Evolutionary conservation across 1,140 invertebrate species (phyloP).

Genomic region (Thaumatotibia leucotreta): DNA sequence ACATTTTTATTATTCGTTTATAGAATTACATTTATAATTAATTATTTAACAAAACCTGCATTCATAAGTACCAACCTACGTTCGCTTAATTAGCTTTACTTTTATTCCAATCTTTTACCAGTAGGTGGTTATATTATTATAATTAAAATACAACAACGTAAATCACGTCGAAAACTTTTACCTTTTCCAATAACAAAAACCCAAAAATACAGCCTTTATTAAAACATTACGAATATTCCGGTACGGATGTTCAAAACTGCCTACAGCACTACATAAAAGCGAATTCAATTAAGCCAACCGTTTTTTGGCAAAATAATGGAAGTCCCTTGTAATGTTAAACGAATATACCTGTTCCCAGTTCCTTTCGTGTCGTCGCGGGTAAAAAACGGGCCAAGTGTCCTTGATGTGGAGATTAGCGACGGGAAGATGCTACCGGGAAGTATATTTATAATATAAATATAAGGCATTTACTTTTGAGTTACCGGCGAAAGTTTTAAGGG

Average conservation of each 20-base stretch:
- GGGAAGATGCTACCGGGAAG: neutral
- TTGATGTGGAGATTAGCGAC: neutral
- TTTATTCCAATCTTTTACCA: too few relatives aligned
- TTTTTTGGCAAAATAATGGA: neutral
- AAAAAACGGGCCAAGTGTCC: neutral
- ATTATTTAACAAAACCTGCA: too few relatives aligned
- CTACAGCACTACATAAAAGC: neutral
- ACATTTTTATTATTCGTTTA: too few relatives aligned
- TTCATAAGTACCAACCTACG: too few relatives aligned
- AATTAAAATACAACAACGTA: too few relatives aligned
- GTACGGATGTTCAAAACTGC: neutral
- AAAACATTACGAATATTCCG: neutral
- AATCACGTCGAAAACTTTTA: too few relatives aligned
- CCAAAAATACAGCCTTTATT: neutral
- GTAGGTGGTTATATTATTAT: too few relatives aligned
- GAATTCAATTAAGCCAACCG: neutral
- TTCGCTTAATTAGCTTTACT: too few relatives aligned
- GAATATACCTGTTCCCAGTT: neutral
- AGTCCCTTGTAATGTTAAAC: neutral
- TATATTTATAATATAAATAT: neutral
- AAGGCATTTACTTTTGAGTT: neutral
- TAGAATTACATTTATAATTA: too few relatives aligned
- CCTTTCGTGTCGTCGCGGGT: neutral
- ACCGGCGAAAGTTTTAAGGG: neutral
- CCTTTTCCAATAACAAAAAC: neutral